Evolutionary conservation across 2,888 invertebrate genomes (phyloP), one percentile per base, ranked within the genome.

Genomic region (Galeruca laticollis): DNA sequence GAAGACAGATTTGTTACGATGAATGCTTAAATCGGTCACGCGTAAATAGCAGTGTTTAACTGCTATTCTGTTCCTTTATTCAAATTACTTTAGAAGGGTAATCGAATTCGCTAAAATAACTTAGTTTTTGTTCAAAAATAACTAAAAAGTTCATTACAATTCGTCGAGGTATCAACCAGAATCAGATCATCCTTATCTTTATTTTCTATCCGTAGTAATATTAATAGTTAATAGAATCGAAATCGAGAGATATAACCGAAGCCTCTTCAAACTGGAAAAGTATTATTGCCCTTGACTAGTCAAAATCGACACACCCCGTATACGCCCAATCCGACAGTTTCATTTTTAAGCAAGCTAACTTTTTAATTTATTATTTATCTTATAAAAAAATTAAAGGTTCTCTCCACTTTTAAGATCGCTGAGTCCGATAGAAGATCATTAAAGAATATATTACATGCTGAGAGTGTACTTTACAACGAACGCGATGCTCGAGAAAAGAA

Each of bases 361-460:
- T 80, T 81, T 81, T 81, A 80, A 82, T 82, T 82, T 82, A 79
- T 78, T 82, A 82, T 81, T 80, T 79, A 81, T 82, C 80, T 82
- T 80, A 78, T 76, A 79, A 79, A 80, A 81, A 79, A 79, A 74
- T 77, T 74, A 75, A 81, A 80, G 82, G 77, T 79, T 82, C 81
- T 82, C 81, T 81, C 78, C 80, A 81, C 79, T 80, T 79, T 79
- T 78, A 78, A 84, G 84, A 84, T 84, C 80, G 78, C 82, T 78
- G 75, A 78, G 77, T 61, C 79, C 76, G 84, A 84, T 84, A 84
- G 82, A 81, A 80, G 81, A 84, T 83, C 84, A 84, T 84, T 84
- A 84, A 84, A 84, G 84, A 83, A 84, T 83, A 82, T 84, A 84
- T 84, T 84, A 83, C 83, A 82, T 81, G 81, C 82, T 82, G 80